Conservation (phyloP, 2,888 invertebrate genomes). For the Drosophila niveifrons region DNA sequence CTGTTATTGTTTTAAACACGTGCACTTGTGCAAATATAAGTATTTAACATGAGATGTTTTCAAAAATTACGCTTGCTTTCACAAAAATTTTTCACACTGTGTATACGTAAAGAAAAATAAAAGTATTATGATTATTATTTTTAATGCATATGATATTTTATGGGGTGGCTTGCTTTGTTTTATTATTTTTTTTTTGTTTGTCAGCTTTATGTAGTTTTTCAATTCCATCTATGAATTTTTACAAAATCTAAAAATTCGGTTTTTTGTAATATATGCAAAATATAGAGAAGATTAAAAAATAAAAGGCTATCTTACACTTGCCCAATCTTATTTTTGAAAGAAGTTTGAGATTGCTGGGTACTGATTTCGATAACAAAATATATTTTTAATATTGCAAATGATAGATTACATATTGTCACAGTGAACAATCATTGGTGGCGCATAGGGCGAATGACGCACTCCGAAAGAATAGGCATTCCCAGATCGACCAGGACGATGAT, state of each 20-base stretch:
- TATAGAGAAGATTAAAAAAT: too few species aligned
- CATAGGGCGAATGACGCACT: conserved; percentile 75
- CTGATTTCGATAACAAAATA: conserved; percentile 31
- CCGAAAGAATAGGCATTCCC: conserved; percentile 82
- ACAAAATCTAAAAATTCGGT: too few species aligned
- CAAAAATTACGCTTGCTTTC: conserved; percentile 34
- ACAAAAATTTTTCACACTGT: conserved; percentile 56
- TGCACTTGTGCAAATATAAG: conserved; percentile 52
- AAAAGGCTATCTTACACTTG: too few species aligned
- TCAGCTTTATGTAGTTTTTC: too few species aligned
- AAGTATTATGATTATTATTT: conserved; percentile 24
- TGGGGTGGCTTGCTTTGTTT: conserved; percentile 26
- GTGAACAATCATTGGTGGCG: conserved; percentile 83
- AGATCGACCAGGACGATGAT: conserved; percentile 80
- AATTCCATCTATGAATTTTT: too few species aligned
- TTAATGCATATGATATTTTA: conserved; percentile 1
- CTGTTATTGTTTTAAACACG: conserved; percentile 18
- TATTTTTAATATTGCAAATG: conserved; percentile 71
- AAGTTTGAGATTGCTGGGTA: not conserved
- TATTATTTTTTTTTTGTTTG: not conserved
- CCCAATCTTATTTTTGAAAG: too few species aligned
- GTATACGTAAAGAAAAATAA: conserved; percentile 26
- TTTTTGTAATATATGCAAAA: too few species aligned
- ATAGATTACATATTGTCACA: conserved; percentile 84
- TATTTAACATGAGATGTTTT: conserved; percentile 20